Evolutionary conservation across 2,113 vertebrate genomes (phyloP), one percentile per base, ranked within the genome.

Genomic region (Potamarius usumacintae): DNA sequence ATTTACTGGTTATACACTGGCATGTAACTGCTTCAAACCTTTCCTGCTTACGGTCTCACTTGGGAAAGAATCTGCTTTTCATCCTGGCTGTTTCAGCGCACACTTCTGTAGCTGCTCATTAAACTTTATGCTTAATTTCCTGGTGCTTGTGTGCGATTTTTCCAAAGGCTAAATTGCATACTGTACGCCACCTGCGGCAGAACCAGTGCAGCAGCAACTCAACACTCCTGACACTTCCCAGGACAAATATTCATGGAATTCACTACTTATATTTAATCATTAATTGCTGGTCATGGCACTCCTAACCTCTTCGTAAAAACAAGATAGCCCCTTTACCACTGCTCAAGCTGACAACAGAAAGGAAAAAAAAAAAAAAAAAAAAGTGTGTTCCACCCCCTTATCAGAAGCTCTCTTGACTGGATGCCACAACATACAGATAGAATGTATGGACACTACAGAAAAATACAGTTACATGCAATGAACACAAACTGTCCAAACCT

Each of bases 211-310:
- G 77, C 30, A 12, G 83, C 72, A 79, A 84, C 82, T 83, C 78
- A 30, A 60, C 22, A 34, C 60, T 81, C 55, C 72, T 18, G 79
- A 58, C 50, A 81, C 27, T 69, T 90, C 88, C 87, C 81, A 89
- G 57, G 80, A 77, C 83, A 94, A 94, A 90, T 89, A 94, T 92
- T 90, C 88, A 7, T 90, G 91, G 90, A 93, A 94, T 94, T 91
- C 90, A 88, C 92, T 85, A 92, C 87, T 92, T 87, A 69, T 63
- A 86, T 92, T 52, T 94, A 95, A 95, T 95, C 92, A 95, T 95
- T 95, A 92, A 95, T 91, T 78, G 34, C 83, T 63, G 89, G 14
- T 72, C 86, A 77, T 82, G 58, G 82, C 82, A 88, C 83, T 77
- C 77, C 85, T 89, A 88, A 82, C 90, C 86, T 88, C 86, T 58